Evolutionary conservation across 2,888 invertebrate genomes (phyloP).

Genomic region (Sinohyriopsis cumingii): DNA sequence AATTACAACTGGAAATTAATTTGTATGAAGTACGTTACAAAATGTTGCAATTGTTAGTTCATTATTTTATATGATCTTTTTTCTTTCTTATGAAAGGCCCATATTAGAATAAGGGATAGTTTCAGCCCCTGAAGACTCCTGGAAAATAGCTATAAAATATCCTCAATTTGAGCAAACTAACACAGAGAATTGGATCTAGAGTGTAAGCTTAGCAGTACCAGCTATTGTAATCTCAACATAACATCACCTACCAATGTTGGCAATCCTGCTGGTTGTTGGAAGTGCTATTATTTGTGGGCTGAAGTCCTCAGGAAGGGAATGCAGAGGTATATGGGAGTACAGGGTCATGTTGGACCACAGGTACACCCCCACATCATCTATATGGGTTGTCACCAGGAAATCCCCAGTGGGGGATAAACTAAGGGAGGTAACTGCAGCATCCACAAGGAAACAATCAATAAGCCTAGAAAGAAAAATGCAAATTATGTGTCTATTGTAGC

Average conservation of each 20-base stretch:
- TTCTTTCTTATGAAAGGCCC: too few relatives aligned
- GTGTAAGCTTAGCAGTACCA: too few relatives aligned
- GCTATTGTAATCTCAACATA: too few relatives aligned
- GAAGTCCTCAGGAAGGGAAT: conserved; percentile 73
- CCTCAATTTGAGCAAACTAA: background rate
- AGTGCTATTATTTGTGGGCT: conserved; percentile 67
- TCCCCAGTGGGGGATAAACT: conserved; percentile 93
- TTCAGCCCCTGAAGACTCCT: too few relatives aligned
- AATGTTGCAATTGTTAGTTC: too few relatives aligned
- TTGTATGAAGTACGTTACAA: too few relatives aligned
- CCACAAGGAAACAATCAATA: conserved; percentile 77
- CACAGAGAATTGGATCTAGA: background rate
- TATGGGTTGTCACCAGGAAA: conserved; percentile 90
- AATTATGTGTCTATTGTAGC: background rate
- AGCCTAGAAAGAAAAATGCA: conserved; percentile 57
- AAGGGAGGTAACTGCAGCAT: conserved; percentile 87
- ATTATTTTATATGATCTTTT: too few relatives aligned
- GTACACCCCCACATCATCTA: conserved; percentile 90
- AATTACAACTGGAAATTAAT: too few relatives aligned
- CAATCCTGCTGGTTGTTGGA: conserved; percentile 50
- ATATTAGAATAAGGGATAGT: too few relatives aligned
- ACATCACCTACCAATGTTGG: too few relatives aligned
- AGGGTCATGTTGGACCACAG: conserved; percentile 94
- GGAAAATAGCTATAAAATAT: background rate
- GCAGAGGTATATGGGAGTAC: conserved; percentile 85